Conservation (phyloP, 2,113 vertebrate species). For the Beaufortia kweichowensis region DNA sequence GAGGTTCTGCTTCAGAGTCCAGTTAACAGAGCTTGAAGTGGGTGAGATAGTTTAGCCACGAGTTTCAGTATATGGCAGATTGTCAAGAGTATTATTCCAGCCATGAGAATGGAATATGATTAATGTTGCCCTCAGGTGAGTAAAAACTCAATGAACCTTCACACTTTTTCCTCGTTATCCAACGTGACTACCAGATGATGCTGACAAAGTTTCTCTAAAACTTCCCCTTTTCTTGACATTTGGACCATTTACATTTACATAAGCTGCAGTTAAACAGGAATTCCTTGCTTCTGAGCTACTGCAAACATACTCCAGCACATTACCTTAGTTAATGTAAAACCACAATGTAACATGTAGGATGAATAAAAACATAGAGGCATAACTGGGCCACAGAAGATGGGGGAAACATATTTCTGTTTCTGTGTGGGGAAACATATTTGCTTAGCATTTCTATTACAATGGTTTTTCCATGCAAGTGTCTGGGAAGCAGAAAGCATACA, state of each 20-base stretch:
- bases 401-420: too few relatives aligned
- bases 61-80: background rate
- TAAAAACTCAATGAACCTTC: constrained; percentile 32
- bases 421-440: too few relatives aligned
- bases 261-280: background rate
- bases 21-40: constrained; percentile 40
- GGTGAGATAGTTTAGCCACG: constrained; percentile 17
- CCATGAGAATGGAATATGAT: constrained; percentile 36
- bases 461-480: too few relatives aligned
- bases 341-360: background rate
- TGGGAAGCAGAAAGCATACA: too few relatives aligned
- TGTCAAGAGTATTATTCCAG: constrained; percentile 24
- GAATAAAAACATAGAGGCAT: constrained; percentile 14
- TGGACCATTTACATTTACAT: constrained; percentile 9
- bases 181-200: constrained; percentile 16
- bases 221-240: background rate
- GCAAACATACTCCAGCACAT: background rate
- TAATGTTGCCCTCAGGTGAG: constrained; percentile 38
- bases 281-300: background rate
- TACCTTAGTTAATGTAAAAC: constrained; percentile 28
- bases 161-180: constrained; percentile 32
- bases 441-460: too few relatives aligned
- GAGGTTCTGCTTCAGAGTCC: constrained; percentile 37
- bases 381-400: background rate
- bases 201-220: constrained; percentile 7